These are phyloP conservation scores for Glossophaga mutica DNA, from an alignment of 2,797 vertebrate species.

Conservation along the genomic window DNA sequence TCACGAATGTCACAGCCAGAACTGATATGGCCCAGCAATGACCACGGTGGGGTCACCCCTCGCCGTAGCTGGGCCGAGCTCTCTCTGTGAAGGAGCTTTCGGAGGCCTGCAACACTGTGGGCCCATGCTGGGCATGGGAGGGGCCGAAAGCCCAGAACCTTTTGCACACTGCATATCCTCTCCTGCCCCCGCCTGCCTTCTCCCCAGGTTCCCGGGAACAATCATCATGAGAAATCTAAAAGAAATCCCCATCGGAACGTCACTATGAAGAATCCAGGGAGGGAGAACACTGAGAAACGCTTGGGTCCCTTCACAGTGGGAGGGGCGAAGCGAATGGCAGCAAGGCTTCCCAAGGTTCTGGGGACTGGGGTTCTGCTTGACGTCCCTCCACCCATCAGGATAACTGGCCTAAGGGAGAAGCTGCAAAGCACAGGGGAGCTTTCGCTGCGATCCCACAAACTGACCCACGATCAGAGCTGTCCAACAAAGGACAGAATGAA, in stretches of 20 bases:
- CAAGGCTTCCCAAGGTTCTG: neutral
- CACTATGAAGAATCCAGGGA: neutral
- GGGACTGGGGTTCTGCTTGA: neutral
- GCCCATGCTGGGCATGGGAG: neutral
- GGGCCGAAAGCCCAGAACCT: neutral
- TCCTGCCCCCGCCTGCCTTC: neutral
- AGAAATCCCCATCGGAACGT: neutral
- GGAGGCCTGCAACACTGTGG: neutral
- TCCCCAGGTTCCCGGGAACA: neutral
- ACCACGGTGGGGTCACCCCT: neutral
- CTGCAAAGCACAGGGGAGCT: neutral
- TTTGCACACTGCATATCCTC: neutral
- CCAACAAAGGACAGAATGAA: neutral
- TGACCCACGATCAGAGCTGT: neutral
- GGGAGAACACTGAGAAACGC: neutral
- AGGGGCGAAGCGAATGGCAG: neutral
- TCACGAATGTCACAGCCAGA: neutral
- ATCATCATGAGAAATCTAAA: neutral
- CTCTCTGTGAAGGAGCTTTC: neutral
- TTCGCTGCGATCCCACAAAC: neutral
- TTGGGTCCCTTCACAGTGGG: neutral
- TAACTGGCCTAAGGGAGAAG: neutral
- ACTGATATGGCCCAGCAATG: neutral
- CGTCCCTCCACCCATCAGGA: neutral
- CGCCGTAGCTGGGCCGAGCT: neutral